Evolutionary conservation across 2,888 invertebrate genomes (phyloP).

Genomic region (Exephanes ischioxanthus): DNA sequence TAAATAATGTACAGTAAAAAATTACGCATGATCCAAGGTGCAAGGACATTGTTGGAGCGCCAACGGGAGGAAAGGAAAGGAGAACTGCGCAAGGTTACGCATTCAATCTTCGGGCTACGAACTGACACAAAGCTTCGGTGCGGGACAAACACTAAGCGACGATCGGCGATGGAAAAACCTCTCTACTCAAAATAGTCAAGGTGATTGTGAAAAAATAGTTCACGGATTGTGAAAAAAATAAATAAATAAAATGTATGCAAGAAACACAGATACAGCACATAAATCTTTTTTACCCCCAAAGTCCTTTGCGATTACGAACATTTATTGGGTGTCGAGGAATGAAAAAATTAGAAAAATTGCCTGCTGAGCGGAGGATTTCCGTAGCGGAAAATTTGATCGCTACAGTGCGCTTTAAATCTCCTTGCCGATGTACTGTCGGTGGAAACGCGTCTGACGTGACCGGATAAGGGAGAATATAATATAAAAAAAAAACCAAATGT

Average conservation of each 20-base stretch:
- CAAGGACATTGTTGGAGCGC: not conserved
- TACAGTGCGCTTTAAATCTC: slow-evolving; percentile 30
- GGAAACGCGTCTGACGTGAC: slow-evolving; percentile 30
- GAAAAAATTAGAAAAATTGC: not conserved
- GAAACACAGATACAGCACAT: not conserved
- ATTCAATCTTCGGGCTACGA: slow-evolving; percentile 49
- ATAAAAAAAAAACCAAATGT: not conserved
- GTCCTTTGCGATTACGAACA: not conserved
- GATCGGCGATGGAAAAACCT: slow-evolving; percentile 17
- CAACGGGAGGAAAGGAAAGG: not conserved
- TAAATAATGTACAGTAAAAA: not conserved
- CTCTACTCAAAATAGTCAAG: not conserved
- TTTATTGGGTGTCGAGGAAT: not conserved
- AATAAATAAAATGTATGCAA: not conserved
- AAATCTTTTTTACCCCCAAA: not conserved
- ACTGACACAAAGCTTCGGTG: not conserved
- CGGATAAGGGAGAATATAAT: not conserved
- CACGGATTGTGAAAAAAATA: not conserved
- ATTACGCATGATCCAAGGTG: not conserved
- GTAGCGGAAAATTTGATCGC: slow-evolving; percentile 11
- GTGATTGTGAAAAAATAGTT: not conserved
- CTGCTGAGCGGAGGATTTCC: not conserved
- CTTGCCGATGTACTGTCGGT: slow-evolving; percentile 31
- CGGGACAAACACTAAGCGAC: not conserved
- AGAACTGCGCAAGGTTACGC: not conserved